Conservation (phyloP, 2,888 invertebrate genomes). For the Sepiola atlantica region DNA sequence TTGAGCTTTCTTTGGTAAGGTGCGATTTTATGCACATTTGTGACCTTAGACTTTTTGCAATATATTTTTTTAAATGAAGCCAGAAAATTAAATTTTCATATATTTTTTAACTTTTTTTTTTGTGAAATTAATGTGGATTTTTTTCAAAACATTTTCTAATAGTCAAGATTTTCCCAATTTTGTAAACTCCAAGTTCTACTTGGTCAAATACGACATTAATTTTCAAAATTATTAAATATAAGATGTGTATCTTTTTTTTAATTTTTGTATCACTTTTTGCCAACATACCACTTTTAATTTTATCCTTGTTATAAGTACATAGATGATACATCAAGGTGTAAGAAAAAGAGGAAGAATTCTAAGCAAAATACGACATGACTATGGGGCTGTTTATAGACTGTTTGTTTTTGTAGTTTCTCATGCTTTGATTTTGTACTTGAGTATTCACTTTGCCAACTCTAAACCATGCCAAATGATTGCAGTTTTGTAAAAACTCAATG, state of each 20-base stretch:
- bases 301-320: background rate
- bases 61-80: background rate
- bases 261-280: background rate
- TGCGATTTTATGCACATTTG: background rate
- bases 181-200: background rate
- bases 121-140: background rate
- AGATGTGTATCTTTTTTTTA: background rate
- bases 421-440: background rate
- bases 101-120: background rate
- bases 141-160: background rate
- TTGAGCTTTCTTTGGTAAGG: constrained; percentile 8
- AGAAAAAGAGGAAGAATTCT: background rate
- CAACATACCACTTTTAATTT: background rate
- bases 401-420: background rate
- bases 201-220: background rate
- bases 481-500: background rate
- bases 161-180: background rate
- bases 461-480: background rate
- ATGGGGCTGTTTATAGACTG: background rate
- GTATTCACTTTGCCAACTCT: background rate
- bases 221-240: background rate
- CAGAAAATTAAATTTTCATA: background rate
- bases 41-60: background rate
- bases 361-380: background rate
- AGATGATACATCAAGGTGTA: background rate